Evolutionary conservation across 2,888 invertebrate species (phyloP).

Genomic region (Drosophila anomalata): DNA sequence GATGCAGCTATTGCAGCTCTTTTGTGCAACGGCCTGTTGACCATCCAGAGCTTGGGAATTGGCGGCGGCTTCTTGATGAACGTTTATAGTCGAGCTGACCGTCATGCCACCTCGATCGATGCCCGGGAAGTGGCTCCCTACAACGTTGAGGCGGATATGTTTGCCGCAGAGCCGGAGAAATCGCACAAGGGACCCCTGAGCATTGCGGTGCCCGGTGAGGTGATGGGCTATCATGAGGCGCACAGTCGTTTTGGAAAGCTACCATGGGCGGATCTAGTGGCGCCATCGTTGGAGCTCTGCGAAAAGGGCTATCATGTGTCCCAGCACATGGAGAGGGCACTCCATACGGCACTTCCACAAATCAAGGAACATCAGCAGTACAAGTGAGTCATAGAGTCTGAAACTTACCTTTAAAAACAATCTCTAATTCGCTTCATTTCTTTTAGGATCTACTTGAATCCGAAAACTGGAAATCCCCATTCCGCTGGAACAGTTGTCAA

Average conservation of each 20-base stretch:
- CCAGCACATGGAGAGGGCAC: conserved; percentile 85
- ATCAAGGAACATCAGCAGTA: conserved; percentile 71
- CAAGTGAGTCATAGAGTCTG: conserved; percentile 84
- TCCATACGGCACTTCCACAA: conserved; percentile 77
- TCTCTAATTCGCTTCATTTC: not conserved
- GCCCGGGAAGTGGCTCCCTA: conserved; percentile 91
- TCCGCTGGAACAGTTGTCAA: conserved; percentile 86
- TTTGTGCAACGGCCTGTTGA: conserved; percentile 92
- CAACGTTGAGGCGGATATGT: conserved; percentile 85
- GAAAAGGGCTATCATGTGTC: conserved; percentile 87
- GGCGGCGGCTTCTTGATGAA: conserved; percentile 93
- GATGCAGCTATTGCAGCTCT: conserved; percentile 93
- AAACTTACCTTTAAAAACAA: not conserved
- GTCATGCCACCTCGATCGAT: conserved; percentile 87
- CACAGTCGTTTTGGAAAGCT: conserved; percentile 90
- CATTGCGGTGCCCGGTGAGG: conserved; percentile 93
- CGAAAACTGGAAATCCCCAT: conserved; percentile 85
- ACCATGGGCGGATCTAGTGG: conserved; percentile 89
- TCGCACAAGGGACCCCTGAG: conserved; percentile 86
- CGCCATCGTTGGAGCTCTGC: conserved; percentile 88
- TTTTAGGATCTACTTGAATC: conserved; percentile 86
- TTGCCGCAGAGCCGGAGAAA: conserved; percentile 48
- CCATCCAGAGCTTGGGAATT: conserved; percentile 91
- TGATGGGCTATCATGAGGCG: conserved; percentile 91
- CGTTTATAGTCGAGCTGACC: conserved; percentile 87